phyloP scores from a whole-genome alignment of 2,797 vertebrate genomes.

The Pangasius krempfi region DNA sequence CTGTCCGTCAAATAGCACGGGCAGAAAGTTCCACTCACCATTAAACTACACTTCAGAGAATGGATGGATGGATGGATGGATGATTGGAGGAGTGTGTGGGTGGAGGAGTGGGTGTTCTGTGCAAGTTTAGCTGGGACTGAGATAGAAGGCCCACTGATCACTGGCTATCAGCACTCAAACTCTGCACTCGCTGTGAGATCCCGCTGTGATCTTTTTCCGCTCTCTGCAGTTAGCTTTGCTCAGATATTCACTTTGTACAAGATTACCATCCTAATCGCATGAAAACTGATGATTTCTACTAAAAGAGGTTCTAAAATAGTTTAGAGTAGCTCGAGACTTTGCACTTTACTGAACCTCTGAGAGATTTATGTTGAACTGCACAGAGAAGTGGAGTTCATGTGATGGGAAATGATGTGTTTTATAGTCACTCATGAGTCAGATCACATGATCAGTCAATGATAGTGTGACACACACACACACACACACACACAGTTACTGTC shows the following conservation, averaged over 20 bases:
- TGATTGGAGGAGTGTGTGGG: neutral
- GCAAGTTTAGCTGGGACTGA: neutral
- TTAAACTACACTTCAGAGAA: neutral
- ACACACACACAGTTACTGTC: neutral
- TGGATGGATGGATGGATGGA: neutral
- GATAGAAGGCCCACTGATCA: too few relatives aligned
- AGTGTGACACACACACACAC: conserved; percentile 25
- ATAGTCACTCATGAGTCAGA: neutral
- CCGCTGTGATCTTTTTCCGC: neutral
- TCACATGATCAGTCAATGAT: neutral
- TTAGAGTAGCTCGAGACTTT: neutral
- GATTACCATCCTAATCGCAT: neutral
- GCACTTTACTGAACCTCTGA: neutral
- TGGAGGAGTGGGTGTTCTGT: neutral
- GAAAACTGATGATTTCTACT: neutral
- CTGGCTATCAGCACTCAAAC: neutral
- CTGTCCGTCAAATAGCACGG: neutral
- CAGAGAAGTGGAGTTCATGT: neutral
- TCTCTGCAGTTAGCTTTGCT: neutral
- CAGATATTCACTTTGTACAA: neutral
- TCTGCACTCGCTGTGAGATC: neutral
- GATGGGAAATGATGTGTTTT: neutral
- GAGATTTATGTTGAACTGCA: neutral
- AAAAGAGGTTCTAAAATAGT: neutral
- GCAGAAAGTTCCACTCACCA: neutral